Evolutionary conservation across 2,888 invertebrate species (phyloP).

Genomic region (Metellina segmentata): DNA sequence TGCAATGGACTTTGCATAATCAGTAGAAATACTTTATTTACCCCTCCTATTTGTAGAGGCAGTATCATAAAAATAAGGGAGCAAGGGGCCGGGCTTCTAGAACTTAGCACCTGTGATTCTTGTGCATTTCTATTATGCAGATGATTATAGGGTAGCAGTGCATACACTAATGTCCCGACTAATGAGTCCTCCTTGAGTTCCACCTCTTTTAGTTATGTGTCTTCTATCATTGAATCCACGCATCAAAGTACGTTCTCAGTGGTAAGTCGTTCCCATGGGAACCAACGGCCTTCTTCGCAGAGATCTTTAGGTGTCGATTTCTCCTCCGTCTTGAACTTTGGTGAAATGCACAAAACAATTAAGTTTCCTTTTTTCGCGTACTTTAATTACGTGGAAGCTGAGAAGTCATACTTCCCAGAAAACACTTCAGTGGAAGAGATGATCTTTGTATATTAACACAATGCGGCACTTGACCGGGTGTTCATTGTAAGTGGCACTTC

Average conservation of each 20-base stretch:
- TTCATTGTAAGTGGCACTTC: not conserved
- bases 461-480: not conserved
- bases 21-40: too few species aligned
- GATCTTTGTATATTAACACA: not conserved
- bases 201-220: not conserved
- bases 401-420: not conserved
- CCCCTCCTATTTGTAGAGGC: too few species aligned
- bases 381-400: not conserved
- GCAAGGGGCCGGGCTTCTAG: too few species aligned
- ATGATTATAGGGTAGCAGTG: too few species aligned
- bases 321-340: not conserved
- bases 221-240: not conserved
- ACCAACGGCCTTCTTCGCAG: not conserved
- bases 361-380: not conserved
- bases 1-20: too few species aligned
- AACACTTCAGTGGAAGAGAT: not conserved
- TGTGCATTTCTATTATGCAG: too few species aligned
- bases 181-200: too few species aligned
- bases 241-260: not conserved
- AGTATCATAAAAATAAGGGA: too few species aligned
- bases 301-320: not conserved
- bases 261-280: not conserved
- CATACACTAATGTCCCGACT: too few species aligned
- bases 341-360: not conserved
- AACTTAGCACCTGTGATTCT: too few species aligned